phyloP scores from a whole-genome alignment of 2,113 vertebrate species.

The Cryptotis parvus region DNA sequence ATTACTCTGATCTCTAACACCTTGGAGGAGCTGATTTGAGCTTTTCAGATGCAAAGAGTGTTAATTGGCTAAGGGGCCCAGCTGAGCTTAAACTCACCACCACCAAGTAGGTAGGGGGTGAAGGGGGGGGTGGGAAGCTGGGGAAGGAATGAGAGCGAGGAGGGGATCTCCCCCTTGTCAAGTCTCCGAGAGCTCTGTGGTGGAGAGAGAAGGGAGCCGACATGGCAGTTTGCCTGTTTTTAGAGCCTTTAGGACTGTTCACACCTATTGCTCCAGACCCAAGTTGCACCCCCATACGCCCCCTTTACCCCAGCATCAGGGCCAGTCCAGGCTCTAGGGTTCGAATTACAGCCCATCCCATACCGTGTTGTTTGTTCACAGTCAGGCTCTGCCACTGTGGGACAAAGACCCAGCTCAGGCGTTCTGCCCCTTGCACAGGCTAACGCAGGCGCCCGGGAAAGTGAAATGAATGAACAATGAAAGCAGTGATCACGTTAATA shows the following conservation, averaged over 20 bases:
- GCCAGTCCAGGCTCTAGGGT: neutral
- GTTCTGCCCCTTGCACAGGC: neutral
- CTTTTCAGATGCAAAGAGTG: conserved; percentile 84
- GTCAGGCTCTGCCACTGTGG: neutral
- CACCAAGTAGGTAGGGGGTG: neutral
- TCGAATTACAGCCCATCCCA: neutral
- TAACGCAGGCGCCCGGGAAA: neutral
- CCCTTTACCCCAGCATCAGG: neutral
- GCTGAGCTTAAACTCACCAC: conserved; percentile 67
- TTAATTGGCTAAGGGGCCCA: conserved; percentile 77
- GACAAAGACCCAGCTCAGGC: neutral
- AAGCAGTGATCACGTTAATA: neutral
- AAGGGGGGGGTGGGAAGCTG: neutral
- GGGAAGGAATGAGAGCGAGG: neutral
- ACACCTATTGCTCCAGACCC: neutral
- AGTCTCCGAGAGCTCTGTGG: conserved; percentile 5
- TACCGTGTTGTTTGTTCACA: too few species aligned
- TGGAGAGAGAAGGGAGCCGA: neutral
- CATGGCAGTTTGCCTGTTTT: neutral
- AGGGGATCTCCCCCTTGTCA: neutral
- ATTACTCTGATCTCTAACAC: conserved; percentile 81
- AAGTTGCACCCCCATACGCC: neutral
- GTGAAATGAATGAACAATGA: conserved; percentile 19
- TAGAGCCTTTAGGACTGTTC: neutral
- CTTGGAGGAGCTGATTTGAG: conserved; percentile 71